These are phyloP conservation scores for Neocrepidodera transversa DNA, from an alignment of 2,888 invertebrate genomes.

Conservation along the genomic window DNA sequence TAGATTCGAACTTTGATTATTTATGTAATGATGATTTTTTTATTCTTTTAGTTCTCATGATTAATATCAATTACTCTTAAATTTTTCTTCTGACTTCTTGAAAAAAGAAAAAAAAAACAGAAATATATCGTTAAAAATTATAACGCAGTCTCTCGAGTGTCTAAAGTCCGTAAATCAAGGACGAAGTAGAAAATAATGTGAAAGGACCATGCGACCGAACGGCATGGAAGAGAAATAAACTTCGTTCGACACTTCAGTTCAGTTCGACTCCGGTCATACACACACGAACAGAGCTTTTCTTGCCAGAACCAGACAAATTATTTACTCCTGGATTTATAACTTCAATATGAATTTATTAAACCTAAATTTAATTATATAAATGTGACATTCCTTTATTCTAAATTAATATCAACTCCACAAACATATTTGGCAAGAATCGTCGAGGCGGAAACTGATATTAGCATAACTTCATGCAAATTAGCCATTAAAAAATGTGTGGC, in stretches of 20 bases:
- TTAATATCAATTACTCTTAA: no score
- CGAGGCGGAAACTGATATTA: conserved; percentile 28
- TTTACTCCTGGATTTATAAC: no score
- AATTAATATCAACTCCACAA: background rate
- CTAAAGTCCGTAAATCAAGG: conserved; percentile 29
- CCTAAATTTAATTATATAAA: background rate
- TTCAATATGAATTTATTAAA: no score
- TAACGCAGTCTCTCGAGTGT: conserved; percentile 28
- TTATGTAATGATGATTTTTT: no score
- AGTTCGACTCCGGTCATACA: no score
- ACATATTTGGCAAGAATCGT: conserved; percentile 15
- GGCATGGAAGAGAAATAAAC: conserved; percentile 26
- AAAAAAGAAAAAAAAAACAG: no score
- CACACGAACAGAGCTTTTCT: no score
- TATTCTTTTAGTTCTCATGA: no score
- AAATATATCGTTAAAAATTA: no score
- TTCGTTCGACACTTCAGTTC: conserved; percentile 25
- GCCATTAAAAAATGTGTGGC: conserved; percentile 24
- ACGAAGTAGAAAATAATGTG: conserved; percentile 29
- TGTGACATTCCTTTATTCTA: background rate
- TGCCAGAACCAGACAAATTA: no score
- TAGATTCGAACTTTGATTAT: no score
- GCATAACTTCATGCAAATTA: conserved; percentile 29
- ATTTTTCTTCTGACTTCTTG: no score
- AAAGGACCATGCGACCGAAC: conserved; percentile 24